A percentile compares a stretch with the other conserved stretches of the same genome.
These are phyloP conservation scores for Holothuria leucospilota DNA, from an alignment of 53 echinoderm and acorn worm genomes.

Conservation along the genomic window DNA sequence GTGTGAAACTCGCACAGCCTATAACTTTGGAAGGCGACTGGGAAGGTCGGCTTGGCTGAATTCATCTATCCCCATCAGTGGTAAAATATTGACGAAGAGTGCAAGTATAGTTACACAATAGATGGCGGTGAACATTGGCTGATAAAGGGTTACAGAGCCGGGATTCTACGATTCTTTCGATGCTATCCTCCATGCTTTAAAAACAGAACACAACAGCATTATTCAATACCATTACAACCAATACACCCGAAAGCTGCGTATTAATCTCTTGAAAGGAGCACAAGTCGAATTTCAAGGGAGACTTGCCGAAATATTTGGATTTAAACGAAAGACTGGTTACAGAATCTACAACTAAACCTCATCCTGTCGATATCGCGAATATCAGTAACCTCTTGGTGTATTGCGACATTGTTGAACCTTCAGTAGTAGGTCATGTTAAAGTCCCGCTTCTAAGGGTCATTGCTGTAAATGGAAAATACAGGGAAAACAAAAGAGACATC, in stretches of 20 bases:
- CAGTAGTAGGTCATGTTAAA: slow-evolving; percentile 61
- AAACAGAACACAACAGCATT: background rate
- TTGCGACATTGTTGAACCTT: slow-evolving; percentile 56
- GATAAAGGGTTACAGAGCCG: background rate
- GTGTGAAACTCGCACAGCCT: slow-evolving; percentile 39
- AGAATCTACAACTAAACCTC: too few species aligned
- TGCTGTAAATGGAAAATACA: slow-evolving; percentile 52
- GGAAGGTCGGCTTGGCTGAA: slow-evolving; percentile 48
- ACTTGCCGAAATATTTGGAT: too few species aligned
- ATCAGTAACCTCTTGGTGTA: too few species aligned
- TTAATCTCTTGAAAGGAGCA: background rate
- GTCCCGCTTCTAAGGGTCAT: slow-evolving; percentile 62
- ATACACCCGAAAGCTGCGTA: slow-evolving; percentile 8
- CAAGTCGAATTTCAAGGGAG: slow-evolving; percentile 31
- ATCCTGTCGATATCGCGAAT: too few species aligned
- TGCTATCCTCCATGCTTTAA: background rate
- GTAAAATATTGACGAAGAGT: slow-evolving; percentile 41
- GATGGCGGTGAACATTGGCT: background rate
- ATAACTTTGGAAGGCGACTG: too few species aligned
- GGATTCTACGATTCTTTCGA: background rate
- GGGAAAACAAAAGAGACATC: too few species aligned
- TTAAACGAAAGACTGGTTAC: too few species aligned
- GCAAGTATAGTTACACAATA: slow-evolving; percentile 8
- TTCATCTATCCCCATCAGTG: slow-evolving; percentile 52
- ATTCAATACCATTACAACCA: background rate